phyloP scores from a whole-genome alignment of 2,113 vertebrate genomes.

The Saiga tatarica region DNA sequence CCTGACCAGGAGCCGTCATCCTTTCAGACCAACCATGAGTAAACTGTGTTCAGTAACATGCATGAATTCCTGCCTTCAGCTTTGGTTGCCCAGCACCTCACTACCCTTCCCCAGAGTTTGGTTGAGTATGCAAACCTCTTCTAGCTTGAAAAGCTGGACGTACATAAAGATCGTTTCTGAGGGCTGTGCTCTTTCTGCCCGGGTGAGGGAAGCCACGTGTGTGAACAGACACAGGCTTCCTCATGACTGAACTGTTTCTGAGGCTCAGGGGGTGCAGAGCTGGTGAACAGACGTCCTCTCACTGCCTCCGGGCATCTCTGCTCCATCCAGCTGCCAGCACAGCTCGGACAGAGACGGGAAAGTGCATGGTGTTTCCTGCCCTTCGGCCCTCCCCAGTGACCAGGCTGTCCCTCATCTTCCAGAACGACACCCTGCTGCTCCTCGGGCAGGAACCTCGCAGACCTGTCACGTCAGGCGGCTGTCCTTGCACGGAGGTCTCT shows the following conservation, averaged over 20 bases:
- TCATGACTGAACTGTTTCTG: slow-evolving; percentile 29
- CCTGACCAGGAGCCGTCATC: background rate
- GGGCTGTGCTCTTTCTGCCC: background rate
- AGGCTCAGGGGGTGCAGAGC: background rate
- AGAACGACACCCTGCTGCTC: background rate
- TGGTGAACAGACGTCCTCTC: slow-evolving; percentile 6
- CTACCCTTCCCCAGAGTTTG: background rate
- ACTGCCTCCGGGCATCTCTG: slow-evolving; percentile 18
- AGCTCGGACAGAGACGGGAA: background rate
- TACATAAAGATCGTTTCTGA: background rate
- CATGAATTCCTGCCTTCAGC: background rate
- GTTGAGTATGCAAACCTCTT: background rate
- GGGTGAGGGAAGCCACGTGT: background rate
- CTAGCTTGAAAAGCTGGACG: background rate
- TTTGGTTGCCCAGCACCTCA: background rate
- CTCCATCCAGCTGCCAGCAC: slow-evolving; percentile 47
- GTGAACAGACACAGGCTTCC: background rate
- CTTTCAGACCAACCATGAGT: background rate
- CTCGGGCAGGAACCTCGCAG: background rate
- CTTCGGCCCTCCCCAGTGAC: slow-evolving; percentile 1
- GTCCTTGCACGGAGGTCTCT: fast-evolving
- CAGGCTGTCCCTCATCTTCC: background rate
- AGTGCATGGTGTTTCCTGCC: slow-evolving; percentile 54
- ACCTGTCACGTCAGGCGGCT: fast-evolving
- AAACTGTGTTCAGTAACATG: background rate